Base-by-base conservation (phyloP, 2,888 invertebrate genomes). In the Subacronicta megacephala region DNA sequence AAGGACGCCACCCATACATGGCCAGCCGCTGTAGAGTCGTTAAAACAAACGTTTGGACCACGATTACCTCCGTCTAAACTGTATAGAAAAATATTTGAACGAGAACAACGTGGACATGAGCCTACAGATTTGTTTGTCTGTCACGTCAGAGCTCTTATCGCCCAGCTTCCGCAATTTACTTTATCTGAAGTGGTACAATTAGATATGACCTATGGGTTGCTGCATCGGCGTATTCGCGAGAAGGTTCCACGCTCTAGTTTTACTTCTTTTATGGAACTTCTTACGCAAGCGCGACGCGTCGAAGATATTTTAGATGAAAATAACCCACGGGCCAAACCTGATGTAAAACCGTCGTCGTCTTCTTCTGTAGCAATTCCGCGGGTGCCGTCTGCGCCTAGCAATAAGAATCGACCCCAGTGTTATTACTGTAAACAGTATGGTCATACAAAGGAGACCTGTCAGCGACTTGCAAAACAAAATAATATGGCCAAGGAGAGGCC, bases 121-220 rank as follows among this genome's bases (percentile, higher is more conserved):
- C 20, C 74, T 7, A 52, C 62, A 6, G 43, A 43, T 31, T 16
- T 43, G 31, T 43, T 43, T 31, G 31, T 43, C 3, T 43, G 43
- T 31, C 18, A 43, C 16, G 10, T 45, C 12, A 35, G 55, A 42
- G 57, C 68, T 2, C 20, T 20, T 20, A 4, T 20, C 20, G 20
- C 20, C 20, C 20, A 20, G 20, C 20, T 20, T 20, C 20, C 20
- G 20, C 20, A 20, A 20, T 20, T 20, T 20, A 20, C 5, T 20
- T 20, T 20, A 20, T 20, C 20, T 3, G 20, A 20, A 6, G 20
- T 20, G 20, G 20, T 20, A 20, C 3, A 20, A 20, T 20, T 20
- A 20, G 74, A 75, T 29, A 65, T 75, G 55, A 37, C 55, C 0
- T 74, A 71, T 26, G 66, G 74, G 1, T 50, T 74, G 1, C 41